Conservation (phyloP, 2,888 invertebrate species). For the Phasia obesa region DNA sequence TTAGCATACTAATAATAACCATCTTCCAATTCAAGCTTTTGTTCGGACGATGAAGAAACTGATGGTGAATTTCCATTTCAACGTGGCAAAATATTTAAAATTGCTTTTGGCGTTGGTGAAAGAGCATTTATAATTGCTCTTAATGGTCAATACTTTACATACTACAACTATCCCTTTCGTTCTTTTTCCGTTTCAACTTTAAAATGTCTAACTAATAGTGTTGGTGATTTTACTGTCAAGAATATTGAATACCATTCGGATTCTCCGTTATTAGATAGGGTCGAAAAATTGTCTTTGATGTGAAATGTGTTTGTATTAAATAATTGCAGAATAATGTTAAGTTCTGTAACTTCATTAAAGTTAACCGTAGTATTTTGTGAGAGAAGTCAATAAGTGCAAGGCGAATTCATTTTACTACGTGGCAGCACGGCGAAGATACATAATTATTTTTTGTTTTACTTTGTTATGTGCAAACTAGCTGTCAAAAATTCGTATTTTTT, state of each 20-base stretch:
- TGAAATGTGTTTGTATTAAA: too few relatives aligned
- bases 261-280: conserved; percentile 79
- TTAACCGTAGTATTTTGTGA: too few relatives aligned
- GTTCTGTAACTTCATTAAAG: too few relatives aligned
- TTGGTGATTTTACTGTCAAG: conserved; percentile 79
- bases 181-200: conserved; percentile 80
- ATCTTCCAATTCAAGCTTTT: conserved; percentile 74
- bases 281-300: conserved; percentile 80
- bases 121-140: conserved; percentile 81
- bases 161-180: conserved; percentile 80
- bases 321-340: too few relatives aligned
- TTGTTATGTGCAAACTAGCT: too few relatives aligned
- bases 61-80: conserved; percentile 82
- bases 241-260: conserved; percentile 81
- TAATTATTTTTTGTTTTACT: too few relatives aligned
- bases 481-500: too few relatives aligned
- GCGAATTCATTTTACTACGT: too few relatives aligned
- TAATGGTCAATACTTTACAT: conserved; percentile 81
- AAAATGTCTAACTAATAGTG: conserved; percentile 80
- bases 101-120: conserved; percentile 81
- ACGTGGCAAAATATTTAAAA: conserved; percentile 81
- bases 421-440: too few relatives aligned
- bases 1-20: background rate
- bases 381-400: too few relatives aligned
- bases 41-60: conserved; percentile 80